A percentile compares a stretch with the other conserved stretches of the same genome.
Conservation (phyloP, 1,140 invertebrate species). For the Brevipalpus yothersi region DNA sequence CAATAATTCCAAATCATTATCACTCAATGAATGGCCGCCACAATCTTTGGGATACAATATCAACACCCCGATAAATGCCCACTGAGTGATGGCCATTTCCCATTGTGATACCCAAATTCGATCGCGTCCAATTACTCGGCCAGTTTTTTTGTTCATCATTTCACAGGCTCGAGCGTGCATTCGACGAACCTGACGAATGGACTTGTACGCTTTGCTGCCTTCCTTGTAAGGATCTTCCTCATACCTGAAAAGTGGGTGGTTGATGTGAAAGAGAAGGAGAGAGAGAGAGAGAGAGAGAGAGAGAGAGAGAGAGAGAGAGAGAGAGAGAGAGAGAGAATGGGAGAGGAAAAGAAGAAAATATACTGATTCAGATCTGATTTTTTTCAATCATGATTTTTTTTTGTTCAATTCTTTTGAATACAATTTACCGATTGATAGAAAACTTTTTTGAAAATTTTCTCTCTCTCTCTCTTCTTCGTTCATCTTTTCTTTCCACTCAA, state of each 20-base stretch:
- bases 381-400: too few relatives aligned
- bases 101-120: slow-evolving; percentile 32
- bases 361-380: too few relatives aligned
- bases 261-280: too few relatives aligned
- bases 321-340: too few relatives aligned
- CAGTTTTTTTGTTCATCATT: slow-evolving; percentile 20
- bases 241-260: slow-evolving; percentile 11
- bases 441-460: too few relatives aligned
- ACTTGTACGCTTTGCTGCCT: slow-evolving; percentile 20
- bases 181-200: slow-evolving; percentile 22
- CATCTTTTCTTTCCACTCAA: too few relatives aligned
- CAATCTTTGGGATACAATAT: slow-evolving; percentile 35
- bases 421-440: too few relatives aligned
- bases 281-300: too few relatives aligned
- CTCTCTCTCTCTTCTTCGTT: too few relatives aligned
- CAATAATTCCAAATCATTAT: slow-evolving; percentile 38
- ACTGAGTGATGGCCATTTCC: slow-evolving; percentile 47
- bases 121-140: slow-evolving; percentile 6
- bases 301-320: too few relatives aligned
- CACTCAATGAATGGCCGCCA: slow-evolving; percentile 27
- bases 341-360: too few relatives aligned
- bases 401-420: too few relatives aligned
- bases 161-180: slow-evolving; percentile 22
- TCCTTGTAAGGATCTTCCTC: slow-evolving; percentile 28
- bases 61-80: slow-evolving; percentile 45